Conservation (phyloP, 2,113 vertebrate genomes). For the Psammodynastes pulverulentus region DNA sequence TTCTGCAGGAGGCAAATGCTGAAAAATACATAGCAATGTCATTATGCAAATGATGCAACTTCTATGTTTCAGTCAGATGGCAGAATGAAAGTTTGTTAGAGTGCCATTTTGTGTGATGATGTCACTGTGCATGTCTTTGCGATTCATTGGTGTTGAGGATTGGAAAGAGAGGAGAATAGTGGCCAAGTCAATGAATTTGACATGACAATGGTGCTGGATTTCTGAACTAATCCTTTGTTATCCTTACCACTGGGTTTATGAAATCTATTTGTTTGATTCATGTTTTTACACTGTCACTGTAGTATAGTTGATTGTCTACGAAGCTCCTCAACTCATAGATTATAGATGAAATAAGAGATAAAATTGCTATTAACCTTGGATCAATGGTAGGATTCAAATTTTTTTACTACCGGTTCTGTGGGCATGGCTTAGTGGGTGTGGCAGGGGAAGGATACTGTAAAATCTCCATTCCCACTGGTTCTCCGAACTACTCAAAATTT, state of each 20-base stretch:
- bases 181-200: not conserved
- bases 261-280: conserved; percentile 58
- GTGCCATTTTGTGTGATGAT: not conserved
- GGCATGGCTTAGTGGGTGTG: too few species aligned
- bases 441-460: too few species aligned
- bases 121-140: not conserved
- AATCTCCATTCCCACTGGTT: too few species aligned
- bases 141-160: not conserved
- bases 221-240: conserved; percentile 47
- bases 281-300: conserved; percentile 20
- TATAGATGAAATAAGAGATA: not conserved
- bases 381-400: too few species aligned
- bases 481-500: too few species aligned
- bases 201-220: not conserved
- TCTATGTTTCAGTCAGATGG: not conserved
- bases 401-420: too few species aligned
- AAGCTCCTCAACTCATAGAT: conserved; percentile 25
- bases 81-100: not conserved
- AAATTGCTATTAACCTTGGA: conserved; percentile 51
- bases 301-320: conserved; percentile 48
- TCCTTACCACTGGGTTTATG: conserved; percentile 37
- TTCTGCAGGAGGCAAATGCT: not conserved
- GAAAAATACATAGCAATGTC: not conserved
- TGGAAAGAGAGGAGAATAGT: not conserved
- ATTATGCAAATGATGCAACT: not conserved